These are phyloP conservation scores for Phylloscopus collybita DNA, from an alignment of 2,797 vertebrate species.

Conservation along the genomic window DNA sequence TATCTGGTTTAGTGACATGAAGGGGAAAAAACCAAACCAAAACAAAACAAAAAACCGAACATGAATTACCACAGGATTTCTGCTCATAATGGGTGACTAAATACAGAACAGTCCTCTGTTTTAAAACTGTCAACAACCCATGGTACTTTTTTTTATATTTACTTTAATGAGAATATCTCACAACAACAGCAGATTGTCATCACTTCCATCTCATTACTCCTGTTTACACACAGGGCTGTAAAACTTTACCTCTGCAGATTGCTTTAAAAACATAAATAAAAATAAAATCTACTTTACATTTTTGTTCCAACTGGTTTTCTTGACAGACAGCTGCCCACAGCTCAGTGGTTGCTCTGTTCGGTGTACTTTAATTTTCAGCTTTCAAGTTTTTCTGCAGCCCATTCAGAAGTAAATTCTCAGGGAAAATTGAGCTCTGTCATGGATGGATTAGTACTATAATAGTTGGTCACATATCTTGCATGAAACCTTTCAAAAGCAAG, in stretches of 20 bases:
- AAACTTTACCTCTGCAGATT: conserved; percentile 74
- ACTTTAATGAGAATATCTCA: conserved; percentile 67
- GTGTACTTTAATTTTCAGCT: conserved; percentile 87
- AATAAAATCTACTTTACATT: conserved; percentile 82
- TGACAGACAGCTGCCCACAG: conserved; percentile 83
- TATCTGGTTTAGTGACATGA: neutral
- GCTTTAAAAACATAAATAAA: conserved; percentile 77
- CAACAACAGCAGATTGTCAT: conserved; percentile 40
- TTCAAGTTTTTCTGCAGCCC: conserved; percentile 83
- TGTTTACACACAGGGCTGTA: conserved; percentile 73
- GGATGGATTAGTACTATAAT: conserved; percentile 99
- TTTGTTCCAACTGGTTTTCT: conserved; percentile 79
- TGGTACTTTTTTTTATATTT: conserved; percentile 18
- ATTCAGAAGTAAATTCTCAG: conserved; percentile 92
- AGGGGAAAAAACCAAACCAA: neutral
- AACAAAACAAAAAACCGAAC: neutral
- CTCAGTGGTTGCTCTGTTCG: conserved; percentile 79
- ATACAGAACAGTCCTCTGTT: neutral
- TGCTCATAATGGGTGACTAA: conserved; percentile 7
- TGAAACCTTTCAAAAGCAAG: conserved; percentile 92
- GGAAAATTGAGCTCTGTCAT: conserved; percentile 99
- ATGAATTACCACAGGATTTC: neutral
- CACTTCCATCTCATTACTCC: conserved; percentile 66
- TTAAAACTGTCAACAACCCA: conserved; percentile 23
- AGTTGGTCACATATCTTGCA: conserved; percentile 95